Base-by-base conservation (phyloP, 1,140 invertebrate species). In the Bilobella aurantiaca region DNA sequence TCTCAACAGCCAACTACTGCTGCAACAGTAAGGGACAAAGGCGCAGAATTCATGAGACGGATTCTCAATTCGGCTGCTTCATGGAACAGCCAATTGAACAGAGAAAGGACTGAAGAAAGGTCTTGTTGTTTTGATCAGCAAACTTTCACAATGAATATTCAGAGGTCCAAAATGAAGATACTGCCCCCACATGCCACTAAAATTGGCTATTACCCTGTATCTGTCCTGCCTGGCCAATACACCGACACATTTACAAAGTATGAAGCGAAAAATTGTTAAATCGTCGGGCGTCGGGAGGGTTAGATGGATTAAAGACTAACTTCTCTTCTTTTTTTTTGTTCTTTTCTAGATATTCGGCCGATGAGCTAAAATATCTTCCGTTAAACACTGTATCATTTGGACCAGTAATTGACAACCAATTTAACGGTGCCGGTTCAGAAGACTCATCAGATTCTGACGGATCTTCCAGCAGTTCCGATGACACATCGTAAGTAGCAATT, bases 161-260 rank as follows among this genome's bases (percentile, higher is more conserved):
- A 87, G 1, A 78, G 74, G 58, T 78, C 73, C 29, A 69, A 76
- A 66, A 73, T 71, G 56, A 65, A 81, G 67, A 75, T 79, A 30
- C 76, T 83, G 66, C 74, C 80, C 31, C 77, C 81, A 58, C 74
- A 80, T 18, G 70, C 77, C 37, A 80, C 80, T 1, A 81, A 81
- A 75, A 73, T 83, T n/a, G 86, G 85, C 63, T 79, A 86, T 77
- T 97, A 96, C 81, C 94, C 95, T 23, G 84, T 96, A 29, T 84
- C 93, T 32, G 79, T 97, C 57, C 85, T 98, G 69, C 91, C 93
- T 25, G 94, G 93, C 63, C 95, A 98, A 78, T 97, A 86, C 78
- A 87, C 88, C 66, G 91, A 96, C 77, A 84, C 84, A 77, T 96
- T 90, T 77, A 82, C 85, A 66, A 81, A 82, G 85, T 91, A 76